A percentile compares a stretch with the other conserved stretches of the same genome.
phyloP scores from a whole-genome alignment of 2,113 vertebrate genomes.

The Myanophis thanlyinensis region DNA sequence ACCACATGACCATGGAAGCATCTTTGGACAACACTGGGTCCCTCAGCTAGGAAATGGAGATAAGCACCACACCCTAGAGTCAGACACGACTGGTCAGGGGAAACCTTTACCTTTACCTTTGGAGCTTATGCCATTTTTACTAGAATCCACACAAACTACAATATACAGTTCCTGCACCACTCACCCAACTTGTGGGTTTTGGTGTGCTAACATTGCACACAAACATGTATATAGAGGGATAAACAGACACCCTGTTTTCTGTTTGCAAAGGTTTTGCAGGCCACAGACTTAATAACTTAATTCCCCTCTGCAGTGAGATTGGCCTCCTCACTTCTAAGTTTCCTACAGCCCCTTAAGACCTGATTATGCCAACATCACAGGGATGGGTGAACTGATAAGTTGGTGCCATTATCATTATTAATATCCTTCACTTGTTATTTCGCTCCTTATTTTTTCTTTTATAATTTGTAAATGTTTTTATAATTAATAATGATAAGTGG shows the following conservation, averaged over 20 bases:
- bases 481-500: background rate
- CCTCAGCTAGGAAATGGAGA: background rate
- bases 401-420: background rate
- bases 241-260: background rate
- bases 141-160: background rate
- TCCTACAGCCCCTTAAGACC: background rate
- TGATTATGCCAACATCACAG: background rate
- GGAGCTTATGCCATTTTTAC: background rate
- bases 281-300: background rate
- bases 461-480: background rate
- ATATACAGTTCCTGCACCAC: background rate
- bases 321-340: background rate
- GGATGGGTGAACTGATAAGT: background rate
- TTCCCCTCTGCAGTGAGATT: background rate
- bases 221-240: background rate
- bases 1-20: background rate
- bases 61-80: background rate
- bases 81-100: background rate
- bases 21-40: background rate
- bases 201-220: background rate
- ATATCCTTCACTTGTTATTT: background rate
- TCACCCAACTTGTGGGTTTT: background rate
- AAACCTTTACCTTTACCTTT: background rate
- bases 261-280: background rate
- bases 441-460: background rate